Conservation (phyloP, 2,888 invertebrate genomes). For the Keiferia lycopersicella region DNA sequence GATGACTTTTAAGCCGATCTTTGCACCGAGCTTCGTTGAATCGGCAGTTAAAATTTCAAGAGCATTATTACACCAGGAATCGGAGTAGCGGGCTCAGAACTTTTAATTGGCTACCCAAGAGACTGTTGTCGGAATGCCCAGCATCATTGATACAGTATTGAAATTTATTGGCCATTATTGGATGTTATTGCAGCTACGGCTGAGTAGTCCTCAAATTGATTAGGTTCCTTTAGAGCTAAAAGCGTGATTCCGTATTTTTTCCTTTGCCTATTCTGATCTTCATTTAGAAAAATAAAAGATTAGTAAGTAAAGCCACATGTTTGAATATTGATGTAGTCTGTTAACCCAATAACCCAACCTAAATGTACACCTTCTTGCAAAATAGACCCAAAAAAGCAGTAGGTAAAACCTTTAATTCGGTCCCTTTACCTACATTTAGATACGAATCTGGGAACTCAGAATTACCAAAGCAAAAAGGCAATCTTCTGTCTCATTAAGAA, state of each 20-base stretch:
- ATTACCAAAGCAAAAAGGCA: slow-evolving; percentile 23
- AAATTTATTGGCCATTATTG: slow-evolving; percentile 18
- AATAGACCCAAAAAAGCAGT: background rate
- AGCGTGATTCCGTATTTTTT: background rate
- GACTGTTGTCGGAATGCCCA: slow-evolving; percentile 61
- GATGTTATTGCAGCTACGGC: background rate
- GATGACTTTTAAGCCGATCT: slow-evolving; percentile 16
- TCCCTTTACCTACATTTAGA: background rate
- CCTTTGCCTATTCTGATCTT: too few species aligned
- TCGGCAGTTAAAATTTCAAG: slow-evolving; percentile 64
- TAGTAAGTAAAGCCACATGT: too few species aligned
- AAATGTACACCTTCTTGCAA: background rate
- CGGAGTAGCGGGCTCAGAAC: slow-evolving; percentile 56
- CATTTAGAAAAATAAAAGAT: too few species aligned
- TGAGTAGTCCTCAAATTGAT: background rate
- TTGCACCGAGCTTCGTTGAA: slow-evolving; percentile 43
- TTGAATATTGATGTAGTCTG: too few species aligned
- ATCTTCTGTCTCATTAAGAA: slow-evolving; percentile 24
- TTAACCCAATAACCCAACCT: background rate
- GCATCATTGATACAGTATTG: slow-evolving; percentile 36
- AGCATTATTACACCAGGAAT: slow-evolving; percentile 59
- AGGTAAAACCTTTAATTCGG: background rate
- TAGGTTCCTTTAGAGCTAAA: background rate
- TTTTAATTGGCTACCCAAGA: slow-evolving; percentile 73
- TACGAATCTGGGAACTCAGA: slow-evolving; percentile 4